Evolutionary conservation across 2,888 invertebrate genomes (phyloP).

Genomic region (Temnothorax ravouxi): DNA sequence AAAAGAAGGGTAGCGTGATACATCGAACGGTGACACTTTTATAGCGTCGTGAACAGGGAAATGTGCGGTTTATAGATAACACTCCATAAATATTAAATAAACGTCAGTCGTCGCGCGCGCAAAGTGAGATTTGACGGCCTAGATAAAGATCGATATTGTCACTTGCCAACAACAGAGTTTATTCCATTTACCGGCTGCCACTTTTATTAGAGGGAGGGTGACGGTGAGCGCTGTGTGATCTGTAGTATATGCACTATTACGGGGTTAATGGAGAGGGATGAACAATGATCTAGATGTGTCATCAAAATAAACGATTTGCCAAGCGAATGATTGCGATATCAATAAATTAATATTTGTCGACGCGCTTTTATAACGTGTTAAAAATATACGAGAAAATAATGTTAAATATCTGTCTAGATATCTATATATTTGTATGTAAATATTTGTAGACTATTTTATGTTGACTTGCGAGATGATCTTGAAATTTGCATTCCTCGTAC

Average conservation of each 20-base stretch:
- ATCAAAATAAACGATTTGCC: slow-evolving; percentile 32
- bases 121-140: slow-evolving; percentile 28
- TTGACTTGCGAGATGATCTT: neutral
- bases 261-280: neutral
- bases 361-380: neutral
- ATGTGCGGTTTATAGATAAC: slow-evolving; percentile 42
- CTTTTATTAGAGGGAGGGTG: neutral
- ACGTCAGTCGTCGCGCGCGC: slow-evolving; percentile 8
- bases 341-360: slow-evolving; percentile 9
- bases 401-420: neutral
- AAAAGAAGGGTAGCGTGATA: slow-evolving; percentile 11
- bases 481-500: neutral
- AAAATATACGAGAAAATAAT: neutral
- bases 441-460: neutral
- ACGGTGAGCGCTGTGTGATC: neutral
- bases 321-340: neutral
- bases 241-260: neutral
- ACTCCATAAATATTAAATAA: slow-evolving; percentile 48
- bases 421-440: neutral
- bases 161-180: neutral
- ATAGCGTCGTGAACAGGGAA: slow-evolving; percentile 8
- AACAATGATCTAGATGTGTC: neutral
- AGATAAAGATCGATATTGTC: slow-evolving; percentile 34
- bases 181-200: slow-evolving; percentile 5
- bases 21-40: slow-evolving; percentile 33